Evolutionary conservation across 2,113 vertebrate genomes (phyloP).

Genomic region (Centrocercus urophasianus): DNA sequence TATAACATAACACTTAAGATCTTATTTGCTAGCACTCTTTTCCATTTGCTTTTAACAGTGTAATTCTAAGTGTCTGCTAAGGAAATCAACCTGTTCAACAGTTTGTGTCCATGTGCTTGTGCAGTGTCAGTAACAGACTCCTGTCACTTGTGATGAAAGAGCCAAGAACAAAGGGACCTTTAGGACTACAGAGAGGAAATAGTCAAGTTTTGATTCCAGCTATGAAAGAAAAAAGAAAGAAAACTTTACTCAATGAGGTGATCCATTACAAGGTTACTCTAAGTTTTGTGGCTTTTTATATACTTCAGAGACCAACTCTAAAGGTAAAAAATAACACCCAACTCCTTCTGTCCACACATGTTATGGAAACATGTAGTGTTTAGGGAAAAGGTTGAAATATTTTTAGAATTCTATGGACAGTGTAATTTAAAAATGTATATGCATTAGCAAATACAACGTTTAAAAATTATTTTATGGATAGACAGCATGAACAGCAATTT

Average conservation of each 20-base stretch:
- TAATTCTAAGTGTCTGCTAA: conserved; percentile 73
- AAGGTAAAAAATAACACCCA: neutral
- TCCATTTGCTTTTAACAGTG: conserved; percentile 34
- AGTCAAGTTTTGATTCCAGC: neutral
- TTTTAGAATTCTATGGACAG: neutral
- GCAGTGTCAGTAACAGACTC: conserved; percentile 52
- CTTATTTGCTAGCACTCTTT: neutral
- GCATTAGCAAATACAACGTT: neutral
- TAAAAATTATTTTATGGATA: neutral
- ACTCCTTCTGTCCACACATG: neutral
- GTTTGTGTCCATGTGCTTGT: conserved; percentile 41
- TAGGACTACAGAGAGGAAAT: neutral
- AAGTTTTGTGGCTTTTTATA: neutral
- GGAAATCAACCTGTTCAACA: conserved; percentile 56
- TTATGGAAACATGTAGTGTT: neutral
- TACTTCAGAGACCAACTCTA: neutral
- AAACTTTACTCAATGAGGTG: neutral
- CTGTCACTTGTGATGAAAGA: conserved; percentile 53
- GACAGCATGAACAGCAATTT: neutral
- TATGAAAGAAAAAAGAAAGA: neutral
- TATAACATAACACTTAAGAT: neutral
- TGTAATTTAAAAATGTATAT: neutral
- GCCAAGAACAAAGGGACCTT: neutral
- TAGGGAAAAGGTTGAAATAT: neutral
- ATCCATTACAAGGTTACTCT: neutral